These are phyloP conservation scores for Proales similis DNA, from an alignment of 1,140 invertebrate species.

Conservation along the genomic window DNA sequence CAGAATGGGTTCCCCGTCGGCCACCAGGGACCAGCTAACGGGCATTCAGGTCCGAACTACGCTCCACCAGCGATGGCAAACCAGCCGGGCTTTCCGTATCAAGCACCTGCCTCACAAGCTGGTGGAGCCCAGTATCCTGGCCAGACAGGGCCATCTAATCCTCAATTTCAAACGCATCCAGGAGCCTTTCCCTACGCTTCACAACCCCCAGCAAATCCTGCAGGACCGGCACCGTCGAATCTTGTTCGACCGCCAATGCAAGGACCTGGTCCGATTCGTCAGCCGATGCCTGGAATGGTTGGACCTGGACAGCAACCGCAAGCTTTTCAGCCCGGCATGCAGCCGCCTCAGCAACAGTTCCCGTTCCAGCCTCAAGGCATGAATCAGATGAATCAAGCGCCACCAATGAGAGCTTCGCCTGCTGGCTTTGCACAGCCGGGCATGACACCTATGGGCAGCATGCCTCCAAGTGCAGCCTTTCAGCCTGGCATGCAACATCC, in stretches of 20 bases:
- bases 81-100: too few species aligned
- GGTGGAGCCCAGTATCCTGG: background rate
- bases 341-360: background rate
- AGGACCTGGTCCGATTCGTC: background rate
- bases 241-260: background rate
- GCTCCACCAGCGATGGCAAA: background rate
- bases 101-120: background rate
- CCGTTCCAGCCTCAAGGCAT: background rate
- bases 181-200: background rate
- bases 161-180: background rate
- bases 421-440: too few species aligned
- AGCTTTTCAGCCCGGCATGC: background rate
- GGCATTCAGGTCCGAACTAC: constrained; percentile 7
- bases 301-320: too few species aligned
- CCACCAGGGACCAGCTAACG: constrained; percentile 6
- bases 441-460: background rate
- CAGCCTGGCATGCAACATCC: background rate
- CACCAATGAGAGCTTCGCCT: constrained; percentile 2
- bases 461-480: background rate
- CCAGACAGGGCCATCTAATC: background rate
- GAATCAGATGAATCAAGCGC: background rate
- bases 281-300: too few species aligned
- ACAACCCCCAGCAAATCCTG: background rate
- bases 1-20: background rate
- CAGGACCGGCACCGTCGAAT: background rate